Percentiles rank a stretch among this genome's conserved stretches.
Conservation (phyloP, 2,797 vertebrate species). For the Rhyacichthys aspro region DNA sequence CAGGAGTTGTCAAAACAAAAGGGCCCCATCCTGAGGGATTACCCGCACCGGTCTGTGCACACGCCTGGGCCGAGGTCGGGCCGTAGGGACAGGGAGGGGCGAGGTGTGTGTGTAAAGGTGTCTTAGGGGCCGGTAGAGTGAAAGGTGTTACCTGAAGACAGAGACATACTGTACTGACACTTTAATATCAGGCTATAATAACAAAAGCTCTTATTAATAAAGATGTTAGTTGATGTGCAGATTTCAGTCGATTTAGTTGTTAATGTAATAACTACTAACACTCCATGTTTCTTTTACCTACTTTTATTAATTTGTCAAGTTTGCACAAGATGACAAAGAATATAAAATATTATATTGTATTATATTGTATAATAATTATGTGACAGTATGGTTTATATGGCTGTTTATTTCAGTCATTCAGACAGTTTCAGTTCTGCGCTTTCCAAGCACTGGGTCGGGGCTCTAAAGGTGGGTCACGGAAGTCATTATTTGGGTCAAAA, state of each 20-base stretch:
- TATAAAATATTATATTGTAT: too few species aligned
- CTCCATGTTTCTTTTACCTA: constrained; percentile 21
- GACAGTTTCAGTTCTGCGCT: too few species aligned
- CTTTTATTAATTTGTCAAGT: constrained; percentile 8
- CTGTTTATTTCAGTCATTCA: too few species aligned
- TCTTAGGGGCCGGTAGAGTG: constrained; percentile 8
- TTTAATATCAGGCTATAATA: neutral
- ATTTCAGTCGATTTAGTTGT: constrained; percentile 28
- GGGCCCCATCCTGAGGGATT: constrained; percentile 70
- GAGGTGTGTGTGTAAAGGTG: neutral
- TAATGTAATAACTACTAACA: constrained; percentile 24
- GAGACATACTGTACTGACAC: constrained; percentile 3
- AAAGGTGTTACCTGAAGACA: constrained; percentile 12
- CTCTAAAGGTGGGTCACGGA: too few species aligned
- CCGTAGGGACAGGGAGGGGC: constrained; percentile 29
- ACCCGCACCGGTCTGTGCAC: constrained; percentile 54
- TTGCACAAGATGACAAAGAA: neutral
- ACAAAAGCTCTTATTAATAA: constrained; percentile 8
- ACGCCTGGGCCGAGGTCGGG: constrained; percentile 48
- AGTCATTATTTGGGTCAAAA: too few species aligned
- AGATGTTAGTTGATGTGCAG: constrained; percentile 5
- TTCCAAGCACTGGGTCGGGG: too few species aligned
- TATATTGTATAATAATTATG: too few species aligned
- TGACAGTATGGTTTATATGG: too few species aligned
- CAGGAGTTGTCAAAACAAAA: constrained; percentile 82